phyloP scores from a whole-genome alignment of 2,797 vertebrate species.

The Hipposideros larvatus region DNA sequence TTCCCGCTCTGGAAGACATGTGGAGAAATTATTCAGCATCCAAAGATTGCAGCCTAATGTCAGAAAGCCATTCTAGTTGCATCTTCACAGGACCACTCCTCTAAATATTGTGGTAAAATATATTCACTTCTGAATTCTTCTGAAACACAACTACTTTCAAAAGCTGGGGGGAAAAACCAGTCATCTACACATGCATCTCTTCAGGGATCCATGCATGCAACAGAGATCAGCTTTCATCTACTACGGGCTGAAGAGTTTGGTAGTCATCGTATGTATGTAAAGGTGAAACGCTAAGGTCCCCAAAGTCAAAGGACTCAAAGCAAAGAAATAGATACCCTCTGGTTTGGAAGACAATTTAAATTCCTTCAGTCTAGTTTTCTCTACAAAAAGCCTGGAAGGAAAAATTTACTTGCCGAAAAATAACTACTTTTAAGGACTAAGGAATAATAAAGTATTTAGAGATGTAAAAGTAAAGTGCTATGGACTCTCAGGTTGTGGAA shows the following conservation, averaged over 20 bases:
- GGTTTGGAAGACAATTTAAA: not conserved
- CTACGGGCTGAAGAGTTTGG: not conserved
- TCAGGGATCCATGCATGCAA: not conserved
- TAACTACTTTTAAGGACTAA: not conserved
- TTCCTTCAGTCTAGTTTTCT: not conserved
- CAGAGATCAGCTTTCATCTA: not conserved
- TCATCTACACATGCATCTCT: not conserved
- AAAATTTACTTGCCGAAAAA: not conserved
- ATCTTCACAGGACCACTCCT: not conserved
- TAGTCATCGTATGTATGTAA: not conserved
- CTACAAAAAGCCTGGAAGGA: not conserved
- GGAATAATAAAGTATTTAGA: not conserved
- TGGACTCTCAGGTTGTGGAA: not conserved
- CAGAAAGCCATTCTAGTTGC: not conserved
- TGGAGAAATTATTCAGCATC: not conserved
- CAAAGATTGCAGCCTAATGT: not conserved
- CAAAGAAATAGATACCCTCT: not conserved
- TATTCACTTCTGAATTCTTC: slow-evolving; percentile 24
- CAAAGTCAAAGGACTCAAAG: not conserved
- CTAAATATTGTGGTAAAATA: slow-evolving; percentile 25
- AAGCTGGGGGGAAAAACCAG: not conserved
- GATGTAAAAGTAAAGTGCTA: not conserved
- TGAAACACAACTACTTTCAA: slow-evolving; percentile 20
- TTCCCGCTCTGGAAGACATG: not conserved
- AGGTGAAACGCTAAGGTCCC: not conserved